phyloP scores from a whole-genome alignment of 2,888 invertebrate genomes.

The Melikaiella ostensackeni region DNA sequence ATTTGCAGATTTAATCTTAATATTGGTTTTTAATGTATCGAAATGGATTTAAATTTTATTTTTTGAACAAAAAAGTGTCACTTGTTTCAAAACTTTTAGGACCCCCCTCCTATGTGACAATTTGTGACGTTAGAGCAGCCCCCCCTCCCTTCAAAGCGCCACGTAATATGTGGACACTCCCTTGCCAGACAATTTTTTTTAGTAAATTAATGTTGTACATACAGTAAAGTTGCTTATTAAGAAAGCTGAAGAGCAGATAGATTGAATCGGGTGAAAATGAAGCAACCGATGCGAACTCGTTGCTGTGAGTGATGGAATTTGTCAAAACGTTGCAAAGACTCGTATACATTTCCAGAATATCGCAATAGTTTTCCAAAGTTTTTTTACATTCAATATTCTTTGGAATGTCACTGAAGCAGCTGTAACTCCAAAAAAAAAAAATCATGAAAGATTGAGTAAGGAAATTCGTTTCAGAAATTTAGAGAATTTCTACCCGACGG shows the following conservation, averaged over 20 bases:
- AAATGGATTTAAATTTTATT: too few species aligned
- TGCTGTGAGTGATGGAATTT: conserved; percentile 74
- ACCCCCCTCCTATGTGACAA: too few species aligned
- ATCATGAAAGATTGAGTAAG: conserved; percentile 42
- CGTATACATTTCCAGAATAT: conserved; percentile 79
- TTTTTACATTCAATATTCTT: conserved; percentile 70
- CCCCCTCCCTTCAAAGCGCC: too few species aligned
- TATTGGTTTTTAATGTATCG: too few species aligned
- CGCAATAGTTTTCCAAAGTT: conserved; percentile 76
- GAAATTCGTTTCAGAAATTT: neutral
- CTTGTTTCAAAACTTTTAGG: too few species aligned
- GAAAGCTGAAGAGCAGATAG: conserved; percentile 74
- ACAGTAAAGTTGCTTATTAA: conserved; percentile 77
- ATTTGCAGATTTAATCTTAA: too few species aligned
- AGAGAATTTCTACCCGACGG: too few species aligned
- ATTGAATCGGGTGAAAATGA: conserved; percentile 78
- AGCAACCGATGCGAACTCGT: conserved; percentile 74
- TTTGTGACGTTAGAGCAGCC: too few species aligned
- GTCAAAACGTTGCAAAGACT: conserved; percentile 77
- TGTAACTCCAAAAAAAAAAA: conserved; percentile 58
- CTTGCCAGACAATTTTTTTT: too few species aligned
- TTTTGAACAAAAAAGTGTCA: too few species aligned
- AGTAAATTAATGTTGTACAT: conserved; percentile 64
- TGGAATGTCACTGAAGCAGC: conserved; percentile 75
- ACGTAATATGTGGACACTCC: too few species aligned